These are phyloP conservation scores for Drosophila cognata DNA, from an alignment of 2,888 invertebrate species.

Conservation along the genomic window DNA sequence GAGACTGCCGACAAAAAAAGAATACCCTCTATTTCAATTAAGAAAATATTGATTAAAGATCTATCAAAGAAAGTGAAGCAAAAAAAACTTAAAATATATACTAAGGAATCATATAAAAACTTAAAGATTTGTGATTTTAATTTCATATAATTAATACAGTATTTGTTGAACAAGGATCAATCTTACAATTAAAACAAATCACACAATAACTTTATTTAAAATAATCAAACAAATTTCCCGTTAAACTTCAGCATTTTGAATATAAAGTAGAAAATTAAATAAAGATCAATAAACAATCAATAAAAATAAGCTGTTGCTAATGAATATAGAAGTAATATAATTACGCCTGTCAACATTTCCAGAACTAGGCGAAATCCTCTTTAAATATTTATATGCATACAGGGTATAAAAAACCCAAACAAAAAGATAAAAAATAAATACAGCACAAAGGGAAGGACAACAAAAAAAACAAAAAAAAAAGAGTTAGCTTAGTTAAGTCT, in stretches of 20 bases:
- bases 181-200: background rate
- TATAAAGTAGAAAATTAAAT: too few relatives aligned
- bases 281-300: background rate
- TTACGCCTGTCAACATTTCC: background rate
- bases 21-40: background rate
- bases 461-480: slow-evolving; percentile 7
- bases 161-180: background rate
- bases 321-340: background rate
- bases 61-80: background rate
- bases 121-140: fast-evolving
- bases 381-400: background rate
- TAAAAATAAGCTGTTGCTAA: background rate
- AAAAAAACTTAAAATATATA: fast-evolving
- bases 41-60: background rate
- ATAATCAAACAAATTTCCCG: background rate
- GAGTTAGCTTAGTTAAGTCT: slow-evolving; percentile 74
- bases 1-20: background rate
- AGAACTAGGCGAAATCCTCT: background rate
- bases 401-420: slow-evolving; percentile 12
- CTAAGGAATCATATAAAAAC: background rate
- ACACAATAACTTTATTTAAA: background rate
- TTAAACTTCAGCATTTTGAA: background rate
- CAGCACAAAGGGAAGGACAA: slow-evolving; percentile 6
- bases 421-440: slow-evolving; percentile 14
- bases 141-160: fast-evolving